These are phyloP conservation scores for Bambusicola thoracicus DNA, from an alignment of 2,113 vertebrate genomes.

Conservation along the genomic window DNA sequence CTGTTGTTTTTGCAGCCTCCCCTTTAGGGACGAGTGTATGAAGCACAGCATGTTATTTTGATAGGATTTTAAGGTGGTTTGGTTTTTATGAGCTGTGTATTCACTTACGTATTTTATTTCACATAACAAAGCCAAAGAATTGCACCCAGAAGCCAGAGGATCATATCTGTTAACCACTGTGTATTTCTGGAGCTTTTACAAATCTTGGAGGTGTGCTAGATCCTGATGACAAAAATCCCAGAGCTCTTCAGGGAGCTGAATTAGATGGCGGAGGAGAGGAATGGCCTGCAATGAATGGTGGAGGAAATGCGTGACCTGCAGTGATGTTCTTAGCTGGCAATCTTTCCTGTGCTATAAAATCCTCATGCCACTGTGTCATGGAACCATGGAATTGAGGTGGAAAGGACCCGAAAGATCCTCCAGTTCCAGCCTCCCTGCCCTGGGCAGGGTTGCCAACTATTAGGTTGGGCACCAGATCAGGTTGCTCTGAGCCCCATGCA, in stretches of 20 bases:
- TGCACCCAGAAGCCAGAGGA: background rate
- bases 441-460: no score
- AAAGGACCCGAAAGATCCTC: no score
- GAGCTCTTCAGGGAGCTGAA: background rate
- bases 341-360: background rate
- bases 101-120: background rate
- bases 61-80: background rate
- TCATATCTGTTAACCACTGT: background rate
- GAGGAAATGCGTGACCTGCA: background rate
- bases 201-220: background rate
- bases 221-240: background rate
- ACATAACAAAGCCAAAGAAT: background rate
- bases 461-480: no score
- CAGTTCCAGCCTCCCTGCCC: no score
- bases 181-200: background rate
- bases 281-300: background rate
- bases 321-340: background rate
- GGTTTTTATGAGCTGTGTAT: background rate
- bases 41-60: background rate
- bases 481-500: no score
- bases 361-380: background rate
- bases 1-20: conserved; percentile 10
- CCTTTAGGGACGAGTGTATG: background rate
- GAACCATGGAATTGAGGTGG: no score
- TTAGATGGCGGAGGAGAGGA: background rate